A percentile compares a stretch with the other conserved stretches of the same genome.
Evolutionary conservation across 2,888 invertebrate species (phyloP).

Genomic region (Lordiphosa andalusiaca): DNA sequence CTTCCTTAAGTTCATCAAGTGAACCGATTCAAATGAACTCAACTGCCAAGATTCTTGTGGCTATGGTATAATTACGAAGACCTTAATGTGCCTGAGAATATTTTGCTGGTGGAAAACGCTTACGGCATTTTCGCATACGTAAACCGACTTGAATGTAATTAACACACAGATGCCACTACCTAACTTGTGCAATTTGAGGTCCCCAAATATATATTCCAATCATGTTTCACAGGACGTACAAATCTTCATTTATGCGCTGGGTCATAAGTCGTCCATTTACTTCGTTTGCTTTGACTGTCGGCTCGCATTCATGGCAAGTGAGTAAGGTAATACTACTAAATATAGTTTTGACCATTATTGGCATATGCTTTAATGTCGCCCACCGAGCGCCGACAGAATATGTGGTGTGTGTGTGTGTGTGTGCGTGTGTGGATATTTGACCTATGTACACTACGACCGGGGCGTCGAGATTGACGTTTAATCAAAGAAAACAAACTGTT

Average conservation of each 20-base stretch:
- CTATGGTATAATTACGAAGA: too few relatives aligned
- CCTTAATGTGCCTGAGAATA: too few relatives aligned
- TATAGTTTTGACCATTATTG: slow-evolving; percentile 3
- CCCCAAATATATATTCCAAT: slow-evolving; percentile 24
- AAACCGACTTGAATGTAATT: too few relatives aligned
- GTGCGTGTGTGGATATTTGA: slow-evolving; percentile 9
- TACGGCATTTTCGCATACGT: too few relatives aligned
- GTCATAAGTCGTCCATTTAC: slow-evolving; percentile 18
- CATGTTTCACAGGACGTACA: slow-evolving; percentile 22
- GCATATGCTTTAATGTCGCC: slow-evolving; percentile 8
- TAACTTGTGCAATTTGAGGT: slow-evolving; percentile 15
- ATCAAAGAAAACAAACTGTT: slow-evolving; percentile 33
- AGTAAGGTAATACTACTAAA: background rate
- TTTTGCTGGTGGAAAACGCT: too few relatives aligned
- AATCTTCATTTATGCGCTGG: slow-evolving; percentile 22
- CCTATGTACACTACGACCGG: slow-evolving; percentile 6
- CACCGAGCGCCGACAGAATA: background rate
- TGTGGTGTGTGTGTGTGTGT: background rate
- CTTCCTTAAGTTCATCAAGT: too few relatives aligned
- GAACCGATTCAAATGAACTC: too few relatives aligned
- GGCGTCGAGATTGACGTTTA: slow-evolving; percentile 28
- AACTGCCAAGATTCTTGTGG: too few relatives aligned
- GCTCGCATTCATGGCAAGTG: background rate
- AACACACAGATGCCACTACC: background rate
- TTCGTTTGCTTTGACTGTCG: background rate